Conservation (phyloP, 2,888 invertebrate species). For the Lomographa bimaculata region DNA sequence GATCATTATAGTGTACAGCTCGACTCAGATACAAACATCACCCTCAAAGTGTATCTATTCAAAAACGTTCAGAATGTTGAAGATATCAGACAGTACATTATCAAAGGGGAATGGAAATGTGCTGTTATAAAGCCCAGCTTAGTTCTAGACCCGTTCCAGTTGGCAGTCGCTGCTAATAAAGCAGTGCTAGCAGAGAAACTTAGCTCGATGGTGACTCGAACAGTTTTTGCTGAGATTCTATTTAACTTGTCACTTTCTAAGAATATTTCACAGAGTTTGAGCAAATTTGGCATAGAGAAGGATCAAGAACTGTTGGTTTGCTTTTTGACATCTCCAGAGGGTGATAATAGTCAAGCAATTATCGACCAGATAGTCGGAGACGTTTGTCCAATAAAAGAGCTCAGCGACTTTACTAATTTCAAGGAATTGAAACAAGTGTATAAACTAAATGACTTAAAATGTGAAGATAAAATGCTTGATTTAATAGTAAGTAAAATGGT, state of each 20-base stretch:
- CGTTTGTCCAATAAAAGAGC: conserved; percentile 66
- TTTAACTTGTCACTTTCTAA: conserved; percentile 87
- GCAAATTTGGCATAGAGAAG: conserved; percentile 84
- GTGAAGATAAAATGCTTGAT: conserved; percentile 71
- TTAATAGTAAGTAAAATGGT: conserved; percentile 87
- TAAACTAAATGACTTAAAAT: conserved; percentile 81
- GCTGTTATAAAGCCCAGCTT: conserved; percentile 85
- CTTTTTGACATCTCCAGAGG: conserved; percentile 48
- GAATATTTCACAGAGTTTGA: conserved; percentile 87
- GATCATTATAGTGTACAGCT: conserved; percentile 57
- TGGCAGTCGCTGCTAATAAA: conserved; percentile 87
- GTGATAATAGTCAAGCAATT: conserved; percentile 55
- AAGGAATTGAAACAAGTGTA: conserved; percentile 83
- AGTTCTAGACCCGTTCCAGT: conserved; percentile 83
- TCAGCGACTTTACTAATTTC: conserved; percentile 72
- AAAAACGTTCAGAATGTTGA: conserved; percentile 83
- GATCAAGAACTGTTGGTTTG: conserved; percentile 58
- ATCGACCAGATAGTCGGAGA: conserved; percentile 81
- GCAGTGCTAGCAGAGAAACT: conserved; percentile 79
- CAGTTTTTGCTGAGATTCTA: conserved; percentile 86
- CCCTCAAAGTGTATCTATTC: conserved; percentile 78
- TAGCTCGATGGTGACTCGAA: conserved; percentile 82
- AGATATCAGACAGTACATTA: conserved; percentile 78
- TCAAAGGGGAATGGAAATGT: conserved; percentile 83
- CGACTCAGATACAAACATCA: conserved; percentile 68